Evolutionary conservation across 2,113 vertebrate species (phyloP).

Genomic region (Barbus barbus): DNA sequence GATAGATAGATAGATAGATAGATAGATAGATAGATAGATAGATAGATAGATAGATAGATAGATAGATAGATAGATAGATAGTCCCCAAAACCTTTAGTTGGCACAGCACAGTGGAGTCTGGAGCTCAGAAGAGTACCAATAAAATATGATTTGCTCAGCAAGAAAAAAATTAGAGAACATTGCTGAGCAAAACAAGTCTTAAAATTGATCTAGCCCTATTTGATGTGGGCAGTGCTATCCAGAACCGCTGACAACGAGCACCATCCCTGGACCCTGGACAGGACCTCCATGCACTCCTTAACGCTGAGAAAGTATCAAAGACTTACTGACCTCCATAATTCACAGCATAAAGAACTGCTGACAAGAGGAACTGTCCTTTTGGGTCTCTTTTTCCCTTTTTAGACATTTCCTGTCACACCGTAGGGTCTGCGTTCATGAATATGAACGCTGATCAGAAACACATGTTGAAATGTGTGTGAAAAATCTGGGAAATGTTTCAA

Average conservation of each 20-base stretch:
- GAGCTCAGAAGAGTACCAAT: slow-evolving; percentile 13
- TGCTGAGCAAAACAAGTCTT: slow-evolving; percentile 5
- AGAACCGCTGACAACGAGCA: slow-evolving; percentile 14
- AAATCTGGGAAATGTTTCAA: slow-evolving; percentile 29
- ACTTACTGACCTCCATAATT: slow-evolving; percentile 44
- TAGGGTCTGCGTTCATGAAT: slow-evolving; percentile 43
- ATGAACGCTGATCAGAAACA: slow-evolving; percentile 54
- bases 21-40: too few relatives aligned
- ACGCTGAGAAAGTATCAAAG: slow-evolving; percentile 37
- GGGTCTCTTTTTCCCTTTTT: slow-evolving; percentile 39
- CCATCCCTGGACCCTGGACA: background rate
- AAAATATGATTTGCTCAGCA: slow-evolving; percentile 19
- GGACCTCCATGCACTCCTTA: slow-evolving; percentile 19
- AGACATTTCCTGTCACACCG: slow-evolving; percentile 45
- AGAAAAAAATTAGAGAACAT: background rate
- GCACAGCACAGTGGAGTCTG: background rate
- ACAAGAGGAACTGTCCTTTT: slow-evolving; percentile 47
- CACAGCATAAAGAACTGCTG: slow-evolving; percentile 47
- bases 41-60: too few relatives aligned
- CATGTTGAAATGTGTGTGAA: slow-evolving; percentile 48
- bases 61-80: too few relatives aligned
- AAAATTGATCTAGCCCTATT: background rate
- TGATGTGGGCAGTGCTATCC: background rate
- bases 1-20: too few relatives aligned
- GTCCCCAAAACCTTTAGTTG: background rate